Evolutionary conservation across 2,888 invertebrate species (phyloP).

Genomic region (Argynnis bischoffii): DNA sequence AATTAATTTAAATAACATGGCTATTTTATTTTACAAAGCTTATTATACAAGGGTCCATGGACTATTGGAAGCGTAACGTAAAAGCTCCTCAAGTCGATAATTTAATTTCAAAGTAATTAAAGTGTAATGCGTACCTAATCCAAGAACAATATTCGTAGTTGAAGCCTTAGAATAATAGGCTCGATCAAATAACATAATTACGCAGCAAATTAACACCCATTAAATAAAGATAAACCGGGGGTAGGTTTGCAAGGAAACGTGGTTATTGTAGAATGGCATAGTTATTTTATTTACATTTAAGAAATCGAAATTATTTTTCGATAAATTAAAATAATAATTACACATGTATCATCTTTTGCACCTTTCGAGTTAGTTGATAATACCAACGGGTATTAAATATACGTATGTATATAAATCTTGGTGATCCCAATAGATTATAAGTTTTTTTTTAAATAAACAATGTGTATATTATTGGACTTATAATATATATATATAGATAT

Average conservation of each 20-base stretch:
- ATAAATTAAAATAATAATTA: not conserved
- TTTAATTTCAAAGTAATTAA: slow-evolving; percentile 33
- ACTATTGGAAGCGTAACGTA: slow-evolving; percentile 10
- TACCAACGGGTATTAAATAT: too few relatives aligned
- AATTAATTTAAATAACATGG: not conserved
- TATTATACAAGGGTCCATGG: slow-evolving; percentile 6
- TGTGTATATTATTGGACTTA: too few relatives aligned
- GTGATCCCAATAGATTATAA: too few relatives aligned
- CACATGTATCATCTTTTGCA: too few relatives aligned
- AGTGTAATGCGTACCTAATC: slow-evolving; percentile 30
- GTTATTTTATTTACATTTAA: not conserved
- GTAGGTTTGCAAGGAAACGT: slow-evolving; percentile 31
- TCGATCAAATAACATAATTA: slow-evolving; percentile 41
- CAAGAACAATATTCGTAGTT: slow-evolving; percentile 31
- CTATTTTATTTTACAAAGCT: not conserved
- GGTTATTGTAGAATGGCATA: slow-evolving; percentile 6
- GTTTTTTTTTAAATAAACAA: too few relatives aligned
- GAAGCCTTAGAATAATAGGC: slow-evolving; percentile 32
- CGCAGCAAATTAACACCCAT: slow-evolving; percentile 38
- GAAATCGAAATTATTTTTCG: not conserved
- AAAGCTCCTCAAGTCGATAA: slow-evolving; percentile 23
- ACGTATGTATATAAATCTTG: too few relatives aligned
- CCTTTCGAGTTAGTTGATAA: too few relatives aligned
- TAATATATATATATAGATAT: too few relatives aligned
- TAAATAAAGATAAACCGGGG: slow-evolving; percentile 35